A percentile compares a stretch with the other conserved stretches of the same genome.
Evolutionary conservation across 2,797 vertebrate species (phyloP).

Genomic region (Malacoraja senta): DNA sequence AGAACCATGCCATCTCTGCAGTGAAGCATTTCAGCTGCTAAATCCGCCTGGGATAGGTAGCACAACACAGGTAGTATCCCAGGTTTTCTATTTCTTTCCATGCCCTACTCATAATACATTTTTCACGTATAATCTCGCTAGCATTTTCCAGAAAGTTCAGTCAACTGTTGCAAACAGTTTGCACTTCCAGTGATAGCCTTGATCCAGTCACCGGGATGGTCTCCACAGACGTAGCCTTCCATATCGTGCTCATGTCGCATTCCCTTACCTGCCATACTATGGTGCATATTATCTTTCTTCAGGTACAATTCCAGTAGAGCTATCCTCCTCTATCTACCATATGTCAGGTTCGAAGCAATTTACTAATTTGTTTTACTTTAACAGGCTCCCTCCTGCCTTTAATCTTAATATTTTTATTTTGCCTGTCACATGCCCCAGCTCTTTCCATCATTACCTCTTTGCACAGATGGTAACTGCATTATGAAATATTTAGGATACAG

Average conservation of each 20-base stretch:
- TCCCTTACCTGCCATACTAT: neutral
- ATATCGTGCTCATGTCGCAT: neutral
- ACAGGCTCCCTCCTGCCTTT: neutral
- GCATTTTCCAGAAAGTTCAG: too few relatives aligned
- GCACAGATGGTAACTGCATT: neutral
- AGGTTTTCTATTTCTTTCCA: neutral
- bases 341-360: neutral
- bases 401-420: neutral
- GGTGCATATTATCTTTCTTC: neutral
- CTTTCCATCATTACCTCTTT: neutral
- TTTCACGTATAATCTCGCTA: too few relatives aligned
- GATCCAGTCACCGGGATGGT: too few relatives aligned
- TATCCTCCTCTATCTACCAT: neutral
- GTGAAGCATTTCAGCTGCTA: neutral
- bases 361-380: neutral
- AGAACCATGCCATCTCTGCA: too few relatives aligned
- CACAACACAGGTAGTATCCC: neutral
- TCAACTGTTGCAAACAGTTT: neutral
- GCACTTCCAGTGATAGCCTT: neutral
- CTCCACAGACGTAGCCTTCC: neutral
- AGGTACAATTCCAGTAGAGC: neutral
- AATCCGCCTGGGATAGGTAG: neutral
- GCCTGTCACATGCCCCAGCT: neutral
- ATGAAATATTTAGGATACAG: neutral
- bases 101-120: neutral